Conservation (phyloP, 2,113 vertebrate genomes). For the Tichodroma muraria region DNA sequence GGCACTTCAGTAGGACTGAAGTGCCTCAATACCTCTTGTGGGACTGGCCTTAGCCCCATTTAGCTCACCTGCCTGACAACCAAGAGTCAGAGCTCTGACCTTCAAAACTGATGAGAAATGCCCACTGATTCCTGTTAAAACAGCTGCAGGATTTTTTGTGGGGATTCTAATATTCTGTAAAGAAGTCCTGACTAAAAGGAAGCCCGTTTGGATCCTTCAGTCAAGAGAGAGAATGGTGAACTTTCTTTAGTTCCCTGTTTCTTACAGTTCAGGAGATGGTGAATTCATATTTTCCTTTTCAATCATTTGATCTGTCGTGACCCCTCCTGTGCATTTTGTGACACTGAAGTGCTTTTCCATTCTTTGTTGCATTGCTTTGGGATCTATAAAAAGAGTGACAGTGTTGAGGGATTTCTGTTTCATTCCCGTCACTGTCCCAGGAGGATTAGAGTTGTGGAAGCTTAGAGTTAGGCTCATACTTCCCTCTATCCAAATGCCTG, state of each 20-base stretch:
- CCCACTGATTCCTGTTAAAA: background rate
- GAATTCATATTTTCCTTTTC: background rate
- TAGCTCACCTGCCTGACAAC: background rate
- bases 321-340: background rate
- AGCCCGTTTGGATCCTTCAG: background rate
- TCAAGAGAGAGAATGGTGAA: background rate
- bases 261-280: background rate
- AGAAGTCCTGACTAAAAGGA: background rate
- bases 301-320: background rate
- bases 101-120: background rate
- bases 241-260: fast-evolving
- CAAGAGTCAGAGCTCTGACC: background rate
- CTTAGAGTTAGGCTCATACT: background rate
- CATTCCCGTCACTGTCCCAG: background rate
- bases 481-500: background rate
- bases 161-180: background rate
- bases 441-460: background rate
- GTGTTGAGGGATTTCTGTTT: constrained; percentile 5
- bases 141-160: background rate
- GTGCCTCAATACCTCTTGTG: background rate
- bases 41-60: background rate
- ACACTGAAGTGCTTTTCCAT: constrained; percentile 9
- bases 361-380: background rate
- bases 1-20: background rate
- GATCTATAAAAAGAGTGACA: constrained; percentile 8